Evolutionary conservation across 2,113 vertebrate genomes (phyloP), one percentile per base, ranked within the genome.

Genomic region (Uropsilus gracilis): DNA sequence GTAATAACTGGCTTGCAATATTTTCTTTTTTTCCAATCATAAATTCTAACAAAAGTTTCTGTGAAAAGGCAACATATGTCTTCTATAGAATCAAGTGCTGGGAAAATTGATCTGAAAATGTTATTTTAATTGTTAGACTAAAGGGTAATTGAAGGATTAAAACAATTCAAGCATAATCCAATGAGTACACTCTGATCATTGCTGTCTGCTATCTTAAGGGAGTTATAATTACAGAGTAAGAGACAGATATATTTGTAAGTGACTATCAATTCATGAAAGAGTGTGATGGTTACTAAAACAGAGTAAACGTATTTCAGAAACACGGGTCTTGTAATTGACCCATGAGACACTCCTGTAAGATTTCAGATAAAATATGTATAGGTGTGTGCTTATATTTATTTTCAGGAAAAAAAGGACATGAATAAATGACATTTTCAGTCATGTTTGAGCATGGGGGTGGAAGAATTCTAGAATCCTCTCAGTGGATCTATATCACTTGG

Each of bases 191-290:
- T 82, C 37, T 50, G 30, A 17, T 26, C 59, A 30, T 86, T 89
- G n/a, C 44, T 39, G 48, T 44, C 89, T 95, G 53, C 39, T 80
- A 16, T 95, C 73, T 85, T 90, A 50, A 81, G 32, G 39, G 6
- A 92, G 26, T 90, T 92, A 86, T 76, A 93, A 95, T 95, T 91
- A 91, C 30, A 85, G 42, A 80, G 34, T 71, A 94, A 63, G 59
- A 96, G 32, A 93, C 18, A 72, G 59, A 64, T 93, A 88, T 72
- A 57, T 88, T 72, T 93, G n/a, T 42, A 82, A 57, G 53, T 55
- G 59, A 55, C 34, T 76, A 9, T 77, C 18, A 90, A 39, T 59
- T 61, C n/a, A 88, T 34, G 59, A 80, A 93, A 72, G 37, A 92
- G 53, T 90, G n/a, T 37, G 24, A 30, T 69, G 32, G 55, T 48